A percentile compares a stretch with the other conserved stretches of the same genome.
phyloP scores from a whole-genome alignment of 2,797 vertebrate species.

The Microchirus variegatus region DNA sequence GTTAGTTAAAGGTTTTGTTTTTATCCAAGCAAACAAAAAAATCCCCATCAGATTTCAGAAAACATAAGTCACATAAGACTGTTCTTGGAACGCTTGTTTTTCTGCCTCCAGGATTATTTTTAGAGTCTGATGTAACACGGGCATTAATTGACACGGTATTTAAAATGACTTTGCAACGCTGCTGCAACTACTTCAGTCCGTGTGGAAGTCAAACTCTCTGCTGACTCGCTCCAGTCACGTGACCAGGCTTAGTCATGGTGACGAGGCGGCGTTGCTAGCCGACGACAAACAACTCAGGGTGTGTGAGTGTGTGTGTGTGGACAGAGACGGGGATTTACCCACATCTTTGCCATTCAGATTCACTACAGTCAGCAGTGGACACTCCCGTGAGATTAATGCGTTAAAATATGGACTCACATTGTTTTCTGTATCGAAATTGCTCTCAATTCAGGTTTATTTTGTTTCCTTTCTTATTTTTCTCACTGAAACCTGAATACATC shows the following conservation, averaged over 20 bases:
- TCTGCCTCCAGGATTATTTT: background rate
- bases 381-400: background rate
- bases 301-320: background rate
- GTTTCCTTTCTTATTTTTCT: too few species aligned
- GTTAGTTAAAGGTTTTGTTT: background rate
- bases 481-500: too few species aligned
- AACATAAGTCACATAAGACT: background rate
- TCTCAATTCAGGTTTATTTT: too few species aligned
- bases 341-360: background rate
- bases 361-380: background rate
- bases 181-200: conserved; percentile 9
- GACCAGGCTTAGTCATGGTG: conserved; percentile 58
- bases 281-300: conserved; percentile 43
- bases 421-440: background rate
- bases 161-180: conserved; percentile 11
- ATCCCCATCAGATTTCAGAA: background rate
- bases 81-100: background rate
- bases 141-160: background rate
- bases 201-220: conserved; percentile 35
- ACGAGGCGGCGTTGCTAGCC: conserved; percentile 44
- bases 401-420: background rate
- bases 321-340: background rate
- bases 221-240: conserved; percentile 61
- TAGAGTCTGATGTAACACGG: conserved; percentile 8
- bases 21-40: background rate